A percentile compares a stretch with the other conserved stretches of the same genome.
Conservation (phyloP, 2,888 invertebrate genomes). For the Exocentrus adspersus region DNA sequence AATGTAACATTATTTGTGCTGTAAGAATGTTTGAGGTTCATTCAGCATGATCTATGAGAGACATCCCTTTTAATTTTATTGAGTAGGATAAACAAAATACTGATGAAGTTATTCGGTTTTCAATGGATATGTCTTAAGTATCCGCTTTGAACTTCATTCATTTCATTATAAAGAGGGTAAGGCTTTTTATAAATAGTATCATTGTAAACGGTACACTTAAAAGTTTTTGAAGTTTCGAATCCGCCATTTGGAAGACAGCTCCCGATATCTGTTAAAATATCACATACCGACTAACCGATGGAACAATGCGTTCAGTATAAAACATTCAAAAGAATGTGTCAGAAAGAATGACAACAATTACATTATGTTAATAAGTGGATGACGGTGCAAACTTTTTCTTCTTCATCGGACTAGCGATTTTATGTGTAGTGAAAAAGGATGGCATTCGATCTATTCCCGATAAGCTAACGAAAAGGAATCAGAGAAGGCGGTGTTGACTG, state of each 20-base stretch:
- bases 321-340: conserved; percentile 51
- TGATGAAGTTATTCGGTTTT: too few relatives aligned
- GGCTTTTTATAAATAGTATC: not conserved
- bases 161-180: too few relatives aligned
- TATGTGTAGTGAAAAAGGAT: conserved; percentile 39
- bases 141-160: too few relatives aligned
- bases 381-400: conserved; percentile 50
- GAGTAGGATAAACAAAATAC: too few relatives aligned
- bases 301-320: conserved; percentile 31
- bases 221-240: not conserved
- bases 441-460: conserved; percentile 35
- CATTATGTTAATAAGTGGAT: conserved; percentile 58
- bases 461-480: conserved; percentile 45
- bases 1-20: too few relatives aligned
- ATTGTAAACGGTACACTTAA: too few relatives aligned
- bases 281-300: conserved; percentile 18
- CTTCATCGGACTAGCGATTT: conserved; percentile 24
- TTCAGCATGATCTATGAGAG: too few relatives aligned
- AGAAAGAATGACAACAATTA: conserved; percentile 58
- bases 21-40: too few relatives aligned
- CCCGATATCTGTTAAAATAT: conserved; percentile 28
- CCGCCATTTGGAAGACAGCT: conserved; percentile 17
- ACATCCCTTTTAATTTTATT: too few relatives aligned
- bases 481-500: conserved; percentile 54
- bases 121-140: too few relatives aligned